Base-by-base conservation (phyloP, 1,140 invertebrate genomes). In the Megalonaias nervosa region DNA sequence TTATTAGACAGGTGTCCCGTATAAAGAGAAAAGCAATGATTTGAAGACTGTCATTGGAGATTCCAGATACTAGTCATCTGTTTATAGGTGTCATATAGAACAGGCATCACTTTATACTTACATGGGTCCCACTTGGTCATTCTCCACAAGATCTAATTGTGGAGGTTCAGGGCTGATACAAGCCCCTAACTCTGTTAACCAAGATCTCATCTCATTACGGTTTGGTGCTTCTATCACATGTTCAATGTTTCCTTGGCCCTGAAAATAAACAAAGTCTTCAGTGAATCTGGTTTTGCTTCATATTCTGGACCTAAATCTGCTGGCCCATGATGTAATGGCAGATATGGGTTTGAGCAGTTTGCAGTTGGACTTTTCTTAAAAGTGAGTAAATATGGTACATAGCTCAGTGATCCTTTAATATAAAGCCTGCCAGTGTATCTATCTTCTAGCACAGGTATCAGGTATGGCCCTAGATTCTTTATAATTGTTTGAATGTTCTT, bases 211-310 rank as follows among this genome's bases (percentile, higher is more conserved):
- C 82, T 98, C 97, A 70, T 94, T 94, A 1, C 94, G 93, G 89
- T 97, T 96, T 59, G 94, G 93, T 48, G 97, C 96, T 90, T 98
- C 97, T 85, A 99, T 97, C 48, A 99, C 96, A 92, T 98, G 98
- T 89, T 99, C 97, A 93, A 96, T 95, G 83, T 95, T 96, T 86
- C 96, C 96, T 86, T 96, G 95, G 55, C 96, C 97, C 93, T 93
- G 71, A 21, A 73, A 67, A 67, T n/a, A 31, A 23, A 67, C 65
- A 67, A 17, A 62, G 60, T 62, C 60, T n/a, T n/a, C 60, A 62
- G 19, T 62, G 4, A 62, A 19, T 62, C 6, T 62, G 4, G 60
- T 62, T 62, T 14, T 38, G 19, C n/a, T 62, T 62, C 19, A 23
- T 62, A 14, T 19, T 62, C 13, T 19, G 6, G 23, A 19, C 60